Evolutionary conservation across 2,113 vertebrate genomes (phyloP).

Genomic region (Epinephelus cyanopodus): DNA sequence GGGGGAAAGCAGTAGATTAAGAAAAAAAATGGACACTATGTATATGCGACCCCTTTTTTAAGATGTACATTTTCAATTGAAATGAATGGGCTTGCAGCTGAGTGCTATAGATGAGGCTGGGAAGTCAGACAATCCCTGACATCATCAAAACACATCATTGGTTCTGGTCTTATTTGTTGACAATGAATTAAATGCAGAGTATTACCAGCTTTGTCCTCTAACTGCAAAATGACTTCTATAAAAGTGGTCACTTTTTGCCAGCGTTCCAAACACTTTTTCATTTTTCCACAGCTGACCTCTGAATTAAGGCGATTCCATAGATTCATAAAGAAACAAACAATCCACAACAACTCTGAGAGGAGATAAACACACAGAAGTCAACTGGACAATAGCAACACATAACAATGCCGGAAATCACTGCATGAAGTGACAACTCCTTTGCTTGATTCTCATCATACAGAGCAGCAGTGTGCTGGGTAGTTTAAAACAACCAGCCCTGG

Average conservation of each 20-base stretch:
- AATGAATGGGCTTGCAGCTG: neutral
- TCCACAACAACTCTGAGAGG: slow-evolving; percentile 40
- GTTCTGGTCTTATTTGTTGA: slow-evolving; percentile 11
- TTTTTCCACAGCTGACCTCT: slow-evolving; percentile 30
- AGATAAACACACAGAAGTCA: slow-evolving; percentile 48
- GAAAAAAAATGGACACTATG: neutral
- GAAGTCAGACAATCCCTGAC: neutral
- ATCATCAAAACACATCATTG: neutral
- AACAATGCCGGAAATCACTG: slow-evolving; percentile 35
- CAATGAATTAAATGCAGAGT: slow-evolving; percentile 19
- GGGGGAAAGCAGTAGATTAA: too few species aligned
- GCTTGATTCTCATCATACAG: slow-evolving; percentile 7
- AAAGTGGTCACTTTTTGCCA: slow-evolving; percentile 1
- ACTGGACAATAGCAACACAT: slow-evolving; percentile 54
- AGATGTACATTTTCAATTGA: neutral
- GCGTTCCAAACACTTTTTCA: neutral
- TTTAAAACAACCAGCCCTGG: slow-evolving; percentile 2
- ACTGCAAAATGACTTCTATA: neutral
- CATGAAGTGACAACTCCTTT: slow-evolving; percentile 7
- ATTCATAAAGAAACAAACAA: slow-evolving; percentile 52
- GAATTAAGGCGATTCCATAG: slow-evolving; percentile 69
- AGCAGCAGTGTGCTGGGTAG: neutral
- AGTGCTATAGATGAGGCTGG: neutral
- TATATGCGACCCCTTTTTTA: neutral
- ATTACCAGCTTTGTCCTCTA: neutral